These are phyloP conservation scores for Hirtodrosophila alboralis DNA, from an alignment of 2,888 invertebrate species.

Conservation along the genomic window DNA sequence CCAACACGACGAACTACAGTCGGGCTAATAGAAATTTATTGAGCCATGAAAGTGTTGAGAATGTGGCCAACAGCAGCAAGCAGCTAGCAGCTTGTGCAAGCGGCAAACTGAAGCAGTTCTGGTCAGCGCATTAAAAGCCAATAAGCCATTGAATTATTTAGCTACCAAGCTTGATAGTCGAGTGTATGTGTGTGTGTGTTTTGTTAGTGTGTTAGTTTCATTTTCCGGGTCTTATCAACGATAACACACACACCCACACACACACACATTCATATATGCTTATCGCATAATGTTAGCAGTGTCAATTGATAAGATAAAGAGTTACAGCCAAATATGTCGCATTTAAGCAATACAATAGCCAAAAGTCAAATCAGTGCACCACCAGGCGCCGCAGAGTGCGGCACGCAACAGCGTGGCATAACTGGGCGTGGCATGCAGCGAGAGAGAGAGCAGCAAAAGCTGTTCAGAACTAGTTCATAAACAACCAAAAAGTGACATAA, in stretches of 20 bases:
- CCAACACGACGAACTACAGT: constrained; percentile 24
- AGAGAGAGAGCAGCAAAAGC: constrained; percentile 1
- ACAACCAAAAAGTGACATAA: too few species aligned
- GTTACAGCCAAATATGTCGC: constrained; percentile 14
- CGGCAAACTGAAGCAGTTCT: constrained; percentile 31
- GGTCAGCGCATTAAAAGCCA: constrained; percentile 68
- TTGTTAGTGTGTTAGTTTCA: constrained; percentile 30
- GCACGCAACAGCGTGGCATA: constrained; percentile 14
- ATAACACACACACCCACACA: constrained; percentile 14
- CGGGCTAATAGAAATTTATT: constrained; percentile 75
- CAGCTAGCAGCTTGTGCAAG: constrained; percentile 6
- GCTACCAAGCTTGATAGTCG: not conserved
- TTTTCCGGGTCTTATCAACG: constrained; percentile 23
- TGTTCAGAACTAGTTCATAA: not conserved
- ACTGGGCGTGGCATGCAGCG: not conserved
- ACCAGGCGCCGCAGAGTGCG: constrained; percentile 27
- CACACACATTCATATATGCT: constrained; percentile 22
- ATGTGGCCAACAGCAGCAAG: constrained; percentile 36
- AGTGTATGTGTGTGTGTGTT: constrained; percentile 1
- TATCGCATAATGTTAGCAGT: constrained; percentile 47
- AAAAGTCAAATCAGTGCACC: constrained; percentile 40
- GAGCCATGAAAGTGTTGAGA: constrained; percentile 79
- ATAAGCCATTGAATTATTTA: constrained; percentile 71
- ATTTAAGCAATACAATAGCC: constrained; percentile 6
- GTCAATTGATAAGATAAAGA: constrained; percentile 47